phyloP scores from a whole-genome alignment of 2,888 invertebrate genomes.

The Pardosa pseudoannulata region DNA sequence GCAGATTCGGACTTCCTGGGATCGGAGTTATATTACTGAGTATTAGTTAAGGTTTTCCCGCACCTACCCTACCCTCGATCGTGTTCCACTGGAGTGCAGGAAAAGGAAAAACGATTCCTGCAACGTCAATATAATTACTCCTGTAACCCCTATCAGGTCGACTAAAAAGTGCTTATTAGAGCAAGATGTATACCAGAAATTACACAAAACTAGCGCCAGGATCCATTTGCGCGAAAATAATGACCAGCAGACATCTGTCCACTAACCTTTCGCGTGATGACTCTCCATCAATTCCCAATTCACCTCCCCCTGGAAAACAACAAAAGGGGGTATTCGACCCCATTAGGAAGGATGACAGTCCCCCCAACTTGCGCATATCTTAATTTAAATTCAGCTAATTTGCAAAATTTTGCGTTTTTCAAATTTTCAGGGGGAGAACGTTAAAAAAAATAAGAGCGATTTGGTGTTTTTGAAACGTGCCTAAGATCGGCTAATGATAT shows the following conservation, averaged over 20 bases:
- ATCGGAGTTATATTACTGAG: no score
- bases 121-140: no score
- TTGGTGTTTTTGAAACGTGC: neutral
- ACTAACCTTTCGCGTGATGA: slow-evolving; percentile 21
- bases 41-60: no score
- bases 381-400: slow-evolving; percentile 9
- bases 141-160: no score
- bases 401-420: slow-evolving; percentile 8
- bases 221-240: neutral
- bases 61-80: no score
- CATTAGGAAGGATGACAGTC: neutral
- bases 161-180: no score
- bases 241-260: slow-evolving; percentile 20
- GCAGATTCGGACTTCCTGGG: no score
- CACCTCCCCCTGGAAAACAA: slow-evolving; percentile 2
- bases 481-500: neutral
- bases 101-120: no score
- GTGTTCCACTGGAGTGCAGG: no score
- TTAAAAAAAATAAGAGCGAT: neutral
- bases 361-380: no score
- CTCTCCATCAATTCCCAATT: slow-evolving; percentile 26
- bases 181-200: no score
- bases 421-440: neutral
- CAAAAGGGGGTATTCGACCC: slow-evolving; percentile 7
- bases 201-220: no score